Percentiles rank a stretch among this genome's conserved stretches.
phyloP scores from a whole-genome alignment of 2,113 vertebrate species.

The Scomber scombrus region DNA sequence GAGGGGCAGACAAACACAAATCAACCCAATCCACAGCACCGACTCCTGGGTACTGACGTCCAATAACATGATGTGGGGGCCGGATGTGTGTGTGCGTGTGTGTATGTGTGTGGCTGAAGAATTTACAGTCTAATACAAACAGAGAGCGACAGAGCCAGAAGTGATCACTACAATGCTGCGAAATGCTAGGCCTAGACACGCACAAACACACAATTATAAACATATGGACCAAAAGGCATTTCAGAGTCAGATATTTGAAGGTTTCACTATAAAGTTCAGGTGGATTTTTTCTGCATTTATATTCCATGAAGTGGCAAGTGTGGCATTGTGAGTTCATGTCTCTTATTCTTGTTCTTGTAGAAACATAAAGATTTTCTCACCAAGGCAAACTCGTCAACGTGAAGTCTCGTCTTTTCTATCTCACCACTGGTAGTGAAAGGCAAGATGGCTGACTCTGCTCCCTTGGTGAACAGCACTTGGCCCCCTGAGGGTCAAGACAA shows the following conservation, averaged over 20 bases:
- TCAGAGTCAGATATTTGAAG: slow-evolving; percentile 27
- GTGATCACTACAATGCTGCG: slow-evolving; percentile 42
- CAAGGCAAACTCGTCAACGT: slow-evolving; percentile 98
- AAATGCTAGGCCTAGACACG: slow-evolving; percentile 26
- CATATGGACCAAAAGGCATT: slow-evolving; percentile 5
- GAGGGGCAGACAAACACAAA: slow-evolving; percentile 56
- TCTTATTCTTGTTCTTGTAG: neutral
- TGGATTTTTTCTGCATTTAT: neutral
- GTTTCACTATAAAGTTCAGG: neutral
- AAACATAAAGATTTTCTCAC: slow-evolving; percentile 81
- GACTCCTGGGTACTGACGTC: slow-evolving; percentile 37
- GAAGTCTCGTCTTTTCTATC: slow-evolving; percentile 94
- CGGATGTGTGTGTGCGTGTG: neutral
- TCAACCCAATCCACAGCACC: slow-evolving; percentile 46
- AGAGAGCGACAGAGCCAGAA: slow-evolving; percentile 28
- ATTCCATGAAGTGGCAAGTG: neutral
- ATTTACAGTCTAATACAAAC: slow-evolving; percentile 46
- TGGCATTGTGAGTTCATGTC: neutral
- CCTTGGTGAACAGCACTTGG: slow-evolving; percentile 95
- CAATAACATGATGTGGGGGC: slow-evolving; percentile 32
- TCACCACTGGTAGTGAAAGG: slow-evolving; percentile 91
- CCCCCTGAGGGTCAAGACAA: slow-evolving; percentile 79
- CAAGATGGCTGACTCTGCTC: slow-evolving; percentile 95
- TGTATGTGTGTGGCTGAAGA: slow-evolving; percentile 2
- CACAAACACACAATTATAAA: neutral